Percentiles rank a stretch among this genome's conserved stretches.
These are phyloP conservation scores for Rhinichthys osculus DNA, from an alignment of 2,797 vertebrate species.

Conservation along the genomic window DNA sequence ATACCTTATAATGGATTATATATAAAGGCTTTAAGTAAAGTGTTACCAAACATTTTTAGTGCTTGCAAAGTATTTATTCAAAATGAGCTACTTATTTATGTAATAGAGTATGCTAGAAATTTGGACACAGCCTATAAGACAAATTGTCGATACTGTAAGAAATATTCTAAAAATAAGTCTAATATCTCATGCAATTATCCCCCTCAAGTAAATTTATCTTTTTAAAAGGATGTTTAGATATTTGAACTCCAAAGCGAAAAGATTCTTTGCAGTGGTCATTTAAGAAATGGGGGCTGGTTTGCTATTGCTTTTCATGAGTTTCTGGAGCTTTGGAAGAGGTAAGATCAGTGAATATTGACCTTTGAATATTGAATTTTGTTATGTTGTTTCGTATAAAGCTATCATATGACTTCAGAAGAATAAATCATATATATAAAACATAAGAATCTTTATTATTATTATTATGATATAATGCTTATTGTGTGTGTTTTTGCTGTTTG, in stretches of 20 bases:
- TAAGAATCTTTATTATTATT: background rate
- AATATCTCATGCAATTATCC: background rate
- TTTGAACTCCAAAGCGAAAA: background rate
- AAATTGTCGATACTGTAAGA: no score
- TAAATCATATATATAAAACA: background rate
- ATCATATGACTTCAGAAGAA: background rate
- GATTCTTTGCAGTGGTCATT: no score
- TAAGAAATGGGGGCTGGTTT: background rate
- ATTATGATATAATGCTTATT: background rate
- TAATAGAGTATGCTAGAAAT: no score
- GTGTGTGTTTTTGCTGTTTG: background rate
- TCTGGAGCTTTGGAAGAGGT: background rate
- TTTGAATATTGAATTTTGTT: background rate
- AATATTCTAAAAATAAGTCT: no score
- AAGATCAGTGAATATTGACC: background rate
- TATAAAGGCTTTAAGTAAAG: no score
- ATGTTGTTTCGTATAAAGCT: background rate
- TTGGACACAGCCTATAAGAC: no score
- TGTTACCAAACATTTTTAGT: no score
- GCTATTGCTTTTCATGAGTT: no score
- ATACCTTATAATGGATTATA: background rate
- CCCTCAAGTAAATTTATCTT: background rate
- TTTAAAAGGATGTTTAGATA: background rate
- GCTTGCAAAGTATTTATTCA: no score
- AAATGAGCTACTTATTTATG: no score